Base-by-base conservation (phyloP, 2,113 vertebrate genomes). In the Emberiza fucata region DNA sequence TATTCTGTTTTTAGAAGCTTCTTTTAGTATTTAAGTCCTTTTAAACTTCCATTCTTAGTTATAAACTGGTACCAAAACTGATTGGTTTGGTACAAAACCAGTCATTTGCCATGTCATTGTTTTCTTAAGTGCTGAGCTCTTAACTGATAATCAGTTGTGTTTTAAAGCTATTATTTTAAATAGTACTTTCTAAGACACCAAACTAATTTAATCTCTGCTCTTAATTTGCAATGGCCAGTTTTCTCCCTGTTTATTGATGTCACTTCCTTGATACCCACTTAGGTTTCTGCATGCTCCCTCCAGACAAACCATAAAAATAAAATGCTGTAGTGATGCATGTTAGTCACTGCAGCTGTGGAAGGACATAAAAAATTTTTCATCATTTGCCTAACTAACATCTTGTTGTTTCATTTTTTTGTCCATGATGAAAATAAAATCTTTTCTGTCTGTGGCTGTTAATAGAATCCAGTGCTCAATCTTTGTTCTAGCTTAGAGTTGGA, bases 61-160 rank as follows among this genome's bases (percentile, higher is more conserved):
- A 35, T 12, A 84, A 78, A 47, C 19, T 15, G 39, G 39, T 39
- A 37, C 37, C 37, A 37, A 37, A 37, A 37, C 37, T 37, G 37
- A 37, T 37, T 37, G 37, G 7, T 33, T 68, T 17, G 40, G 10
- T 16, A 60, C 72, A 70, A 59, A 65, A 29, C 3, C 1, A 1
- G 4, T 4, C 0, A 0, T 64, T 48, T 73, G 16, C 59, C 3
- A 18, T 57, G 14, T 56, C 21, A 56, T 8, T 76, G 20, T 40
- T 60, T 75, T 53, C n/a, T 18, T 48, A 68, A 48, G 20, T 84
- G 25, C 18, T 70, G 12, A 2, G 2, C 31, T 50, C 39, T 59
- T 72, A 90, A 51, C 3, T 53, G n/a, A 47, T 21, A 18, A 63
- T 14, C 85, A 51, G 11, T 48, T 84, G 29, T 72, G 9, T 45